Percentiles rank a stretch among this genome's conserved stretches.
phyloP scores from a whole-genome alignment of 1,140 invertebrate genomes.

The Aphis gossypii region DNA sequence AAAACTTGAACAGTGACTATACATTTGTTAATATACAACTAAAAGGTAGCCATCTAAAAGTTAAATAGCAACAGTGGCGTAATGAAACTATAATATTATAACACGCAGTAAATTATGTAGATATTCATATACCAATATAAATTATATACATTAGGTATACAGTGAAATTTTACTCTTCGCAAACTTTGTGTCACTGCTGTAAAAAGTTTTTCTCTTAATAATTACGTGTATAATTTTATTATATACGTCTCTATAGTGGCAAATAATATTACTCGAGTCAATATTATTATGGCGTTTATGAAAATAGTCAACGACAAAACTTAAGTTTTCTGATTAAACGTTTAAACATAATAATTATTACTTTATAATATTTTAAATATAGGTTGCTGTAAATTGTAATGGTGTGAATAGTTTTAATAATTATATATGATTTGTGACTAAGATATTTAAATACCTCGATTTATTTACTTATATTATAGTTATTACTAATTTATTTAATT shows the following conservation, averaged over 20 bases:
- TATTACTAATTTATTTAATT: background rate
- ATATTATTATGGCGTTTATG: background rate
- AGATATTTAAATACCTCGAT: background rate
- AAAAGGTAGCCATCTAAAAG: background rate
- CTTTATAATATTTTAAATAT: background rate
- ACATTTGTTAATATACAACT: background rate
- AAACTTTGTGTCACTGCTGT: background rate
- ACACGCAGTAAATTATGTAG: background rate
- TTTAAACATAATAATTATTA: slow-evolving; percentile 1
- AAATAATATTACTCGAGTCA: background rate
- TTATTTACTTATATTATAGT: background rate
- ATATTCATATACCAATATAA: background rate
- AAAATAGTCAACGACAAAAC: background rate
- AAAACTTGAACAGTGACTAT: background rate
- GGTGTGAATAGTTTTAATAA: background rate
- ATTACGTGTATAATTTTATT: background rate
- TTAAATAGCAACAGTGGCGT: background rate
- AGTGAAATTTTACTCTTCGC: background rate
- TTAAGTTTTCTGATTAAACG: background rate
- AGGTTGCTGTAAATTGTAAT: background rate
- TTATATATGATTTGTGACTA: background rate
- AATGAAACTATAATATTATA: background rate
- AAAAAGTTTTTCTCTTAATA: background rate
- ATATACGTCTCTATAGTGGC: background rate
- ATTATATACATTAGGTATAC: background rate